phyloP scores from a whole-genome alignment of 2,113 vertebrate species.

The Albula goreensis region DNA sequence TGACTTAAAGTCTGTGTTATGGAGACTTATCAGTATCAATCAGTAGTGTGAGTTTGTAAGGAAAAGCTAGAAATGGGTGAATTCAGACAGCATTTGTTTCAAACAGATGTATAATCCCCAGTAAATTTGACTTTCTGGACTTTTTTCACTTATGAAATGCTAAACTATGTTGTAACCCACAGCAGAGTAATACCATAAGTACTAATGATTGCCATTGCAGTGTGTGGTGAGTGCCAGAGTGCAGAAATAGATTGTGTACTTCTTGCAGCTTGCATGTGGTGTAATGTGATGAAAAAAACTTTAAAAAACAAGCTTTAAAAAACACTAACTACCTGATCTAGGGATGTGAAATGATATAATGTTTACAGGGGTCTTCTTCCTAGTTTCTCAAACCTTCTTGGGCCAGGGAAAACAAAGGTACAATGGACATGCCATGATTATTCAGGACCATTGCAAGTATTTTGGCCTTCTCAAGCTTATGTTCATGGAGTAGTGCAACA shows the following conservation, averaged over 20 bases:
- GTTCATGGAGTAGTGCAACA: background rate
- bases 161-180: background rate
- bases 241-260: too few species aligned
- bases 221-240: background rate
- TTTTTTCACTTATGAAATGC: background rate
- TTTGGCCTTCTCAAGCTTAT: background rate
- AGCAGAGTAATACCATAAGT: background rate
- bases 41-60: background rate
- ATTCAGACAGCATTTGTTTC: background rate
- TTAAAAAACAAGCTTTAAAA: background rate
- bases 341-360: background rate
- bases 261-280: too few species aligned
- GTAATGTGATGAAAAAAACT: too few species aligned
- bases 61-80: background rate
- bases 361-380: background rate
- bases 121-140: background rate
- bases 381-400: background rate
- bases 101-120: background rate
- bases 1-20: background rate
- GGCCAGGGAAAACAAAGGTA: background rate
- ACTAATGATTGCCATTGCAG: background rate
- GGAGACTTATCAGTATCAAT: background rate
- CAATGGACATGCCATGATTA: background rate
- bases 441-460: background rate
- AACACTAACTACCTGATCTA: background rate